phyloP scores from a whole-genome alignment of 2,888 invertebrate genomes.

The Hemithea aestivaria region DNA sequence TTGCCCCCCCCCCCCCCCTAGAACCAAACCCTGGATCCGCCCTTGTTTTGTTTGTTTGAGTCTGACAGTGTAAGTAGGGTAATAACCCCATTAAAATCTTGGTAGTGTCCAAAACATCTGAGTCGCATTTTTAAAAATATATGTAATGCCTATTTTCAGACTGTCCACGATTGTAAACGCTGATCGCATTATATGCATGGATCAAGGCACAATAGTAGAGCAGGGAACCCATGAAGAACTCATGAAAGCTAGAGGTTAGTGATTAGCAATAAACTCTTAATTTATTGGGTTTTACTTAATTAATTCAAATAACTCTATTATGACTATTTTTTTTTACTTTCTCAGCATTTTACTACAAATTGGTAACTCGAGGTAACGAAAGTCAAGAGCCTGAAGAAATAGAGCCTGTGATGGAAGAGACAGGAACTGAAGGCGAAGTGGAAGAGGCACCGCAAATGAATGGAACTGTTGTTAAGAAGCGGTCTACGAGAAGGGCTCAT shows the following conservation, averaged over 20 bases:
- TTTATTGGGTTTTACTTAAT: too few relatives aligned
- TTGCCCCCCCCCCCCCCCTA: too few relatives aligned
- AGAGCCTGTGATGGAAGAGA: constrained; percentile 55
- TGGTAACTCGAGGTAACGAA: constrained; percentile 82
- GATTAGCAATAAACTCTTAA: neutral
- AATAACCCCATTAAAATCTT: too few relatives aligned
- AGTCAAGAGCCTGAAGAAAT: constrained; percentile 58
- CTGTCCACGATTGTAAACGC: constrained; percentile 85
- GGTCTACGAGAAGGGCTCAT: constrained; percentile 54
- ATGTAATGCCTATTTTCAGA: too few relatives aligned
- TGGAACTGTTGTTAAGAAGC: constrained; percentile 51
- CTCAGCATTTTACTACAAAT: constrained; percentile 69
- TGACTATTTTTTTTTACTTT: neutral
- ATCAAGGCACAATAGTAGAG: constrained; percentile 85
- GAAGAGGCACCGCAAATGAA: constrained; percentile 40
- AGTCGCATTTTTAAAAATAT: too few relatives aligned
- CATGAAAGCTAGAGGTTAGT: constrained; percentile 80
- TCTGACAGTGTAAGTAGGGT: too few relatives aligned
- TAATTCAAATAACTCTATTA: neutral
- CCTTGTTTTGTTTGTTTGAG: too few relatives aligned
- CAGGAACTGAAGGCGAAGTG: constrained; percentile 42
- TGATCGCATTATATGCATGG: constrained; percentile 84
- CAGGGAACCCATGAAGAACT: constrained; percentile 87
- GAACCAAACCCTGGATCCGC: too few relatives aligned
- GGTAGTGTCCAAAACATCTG: too few relatives aligned